Evolutionary conservation across 2,888 invertebrate species (phyloP).

Genomic region (Teinopalpus imperialis): DNA sequence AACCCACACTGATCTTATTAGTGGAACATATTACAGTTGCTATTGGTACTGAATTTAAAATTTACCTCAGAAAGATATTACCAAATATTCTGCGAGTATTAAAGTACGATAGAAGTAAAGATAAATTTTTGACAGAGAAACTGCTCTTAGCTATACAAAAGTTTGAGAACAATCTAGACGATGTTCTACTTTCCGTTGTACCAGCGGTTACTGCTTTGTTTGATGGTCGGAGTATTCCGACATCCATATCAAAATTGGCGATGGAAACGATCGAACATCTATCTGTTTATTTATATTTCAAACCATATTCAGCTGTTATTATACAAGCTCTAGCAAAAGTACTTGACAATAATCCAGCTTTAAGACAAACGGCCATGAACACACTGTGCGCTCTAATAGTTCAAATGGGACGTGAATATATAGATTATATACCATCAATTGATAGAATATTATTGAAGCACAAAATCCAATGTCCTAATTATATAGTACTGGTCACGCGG

Average conservation of each 20-base stretch:
- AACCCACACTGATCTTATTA: constrained; percentile 93
- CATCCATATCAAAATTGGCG: constrained; percentile 87
- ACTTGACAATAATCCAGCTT: constrained; percentile 89
- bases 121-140: constrained; percentile 90
- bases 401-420: constrained; percentile 95
- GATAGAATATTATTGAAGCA: constrained; percentile 91
- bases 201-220: constrained; percentile 97
- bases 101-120: constrained; percentile 93
- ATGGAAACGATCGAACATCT: constrained; percentile 94
- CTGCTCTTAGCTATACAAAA: constrained; percentile 93
- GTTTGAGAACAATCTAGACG: constrained; percentile 97
- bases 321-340: constrained; percentile 96
- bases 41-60: constrained; percentile 96
- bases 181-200: constrained; percentile 95
- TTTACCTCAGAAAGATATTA: constrained; percentile 95
- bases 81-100: constrained; percentile 96
- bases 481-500: constrained; percentile 90
- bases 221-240: constrained; percentile 92
- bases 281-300: constrained; percentile 94
- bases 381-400: constrained; percentile 93
- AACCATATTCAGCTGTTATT: constrained; percentile 95
- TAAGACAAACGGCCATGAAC: constrained; percentile 92
- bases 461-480: constrained; percentile 88
- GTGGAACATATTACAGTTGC: constrained; percentile 97
- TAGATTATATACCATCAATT: constrained; percentile 96